These are phyloP conservation scores for Okapia johnstoni DNA, from an alignment of 2,113 vertebrate species.

Conservation along the genomic window DNA sequence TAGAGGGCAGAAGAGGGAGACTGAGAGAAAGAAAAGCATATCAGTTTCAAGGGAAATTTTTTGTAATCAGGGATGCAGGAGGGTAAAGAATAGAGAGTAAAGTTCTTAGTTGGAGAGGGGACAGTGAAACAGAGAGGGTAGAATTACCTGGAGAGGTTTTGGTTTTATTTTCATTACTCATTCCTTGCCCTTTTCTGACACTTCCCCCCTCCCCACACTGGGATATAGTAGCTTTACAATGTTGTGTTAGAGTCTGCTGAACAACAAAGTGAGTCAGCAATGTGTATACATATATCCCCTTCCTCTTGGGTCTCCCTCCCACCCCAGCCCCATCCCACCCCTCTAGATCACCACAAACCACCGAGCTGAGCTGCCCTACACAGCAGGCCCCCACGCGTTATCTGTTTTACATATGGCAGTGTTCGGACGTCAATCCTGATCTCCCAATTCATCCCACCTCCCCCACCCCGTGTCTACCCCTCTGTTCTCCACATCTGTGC, in stretches of 20 bases:
- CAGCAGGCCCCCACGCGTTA: neutral
- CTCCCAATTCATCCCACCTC: neutral
- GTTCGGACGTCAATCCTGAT: neutral
- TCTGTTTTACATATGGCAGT: neutral
- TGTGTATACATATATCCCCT: neutral
- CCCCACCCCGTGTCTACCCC: fast-evolving
- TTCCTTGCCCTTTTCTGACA: neutral
- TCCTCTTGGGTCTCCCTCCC: neutral
- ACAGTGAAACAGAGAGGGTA: neutral
- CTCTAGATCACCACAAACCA: neutral
- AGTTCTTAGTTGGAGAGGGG: neutral
- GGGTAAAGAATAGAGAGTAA: neutral
- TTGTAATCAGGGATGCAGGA: neutral
- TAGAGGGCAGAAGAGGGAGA: neutral
- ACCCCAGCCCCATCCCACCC: neutral
- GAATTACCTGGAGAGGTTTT: neutral
- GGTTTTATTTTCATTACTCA: neutral
- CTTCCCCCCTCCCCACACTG: neutral
- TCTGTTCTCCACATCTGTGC: neutral
- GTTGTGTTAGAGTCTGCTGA: neutral
- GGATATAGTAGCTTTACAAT: neutral
- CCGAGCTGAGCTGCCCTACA: neutral
- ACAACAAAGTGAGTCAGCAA: neutral
- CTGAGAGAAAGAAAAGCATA: neutral
- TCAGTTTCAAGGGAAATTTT: neutral